A percentile compares a stretch with the other conserved stretches of the same genome.
phyloP scores from a whole-genome alignment of 2,797 vertebrate genomes.

The Brotula barbata region DNA sequence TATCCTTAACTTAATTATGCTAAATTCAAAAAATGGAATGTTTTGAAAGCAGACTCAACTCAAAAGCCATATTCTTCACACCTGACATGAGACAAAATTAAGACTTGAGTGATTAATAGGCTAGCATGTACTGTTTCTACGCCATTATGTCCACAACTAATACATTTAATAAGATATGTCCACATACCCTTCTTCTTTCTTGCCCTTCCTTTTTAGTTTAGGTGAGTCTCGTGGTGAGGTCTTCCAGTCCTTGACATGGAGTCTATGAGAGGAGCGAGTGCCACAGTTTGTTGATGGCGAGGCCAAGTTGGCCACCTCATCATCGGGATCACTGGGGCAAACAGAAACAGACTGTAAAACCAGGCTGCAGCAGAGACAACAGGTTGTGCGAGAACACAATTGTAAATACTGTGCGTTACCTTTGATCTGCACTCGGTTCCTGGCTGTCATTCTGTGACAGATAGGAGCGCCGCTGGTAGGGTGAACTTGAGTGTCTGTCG shows the following conservation, averaged over 20 bases:
- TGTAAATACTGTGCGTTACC: conserved; percentile 71
- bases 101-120: no score
- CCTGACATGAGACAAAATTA: no score
- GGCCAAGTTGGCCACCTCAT: conserved; percentile 91
- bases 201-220: conserved; percentile 89
- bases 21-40: no score
- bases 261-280: conserved; percentile 84
- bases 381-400: no score
- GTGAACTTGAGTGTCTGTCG: conserved; percentile 88
- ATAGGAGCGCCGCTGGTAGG: conserved; percentile 89
- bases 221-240: conserved; percentile 89
- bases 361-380: no score
- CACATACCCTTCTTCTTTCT: conserved; percentile 88
- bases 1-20: not conserved
- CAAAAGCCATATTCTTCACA: no score
- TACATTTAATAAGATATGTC: not conserved
- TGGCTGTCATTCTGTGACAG: conserved; percentile 90
- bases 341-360: conserved; percentile 8
- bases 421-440: conserved; percentile 90
- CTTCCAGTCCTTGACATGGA: conserved; percentile 95
- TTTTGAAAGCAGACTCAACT: not conserved
- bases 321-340: conserved; percentile 88
- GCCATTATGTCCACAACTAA: no score
- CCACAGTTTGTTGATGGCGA: conserved; percentile 87
- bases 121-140: no score